These are phyloP conservation scores for Chaetophractus vellerosus DNA, from an alignment of 2,797 vertebrate species.

Conservation along the genomic window DNA sequence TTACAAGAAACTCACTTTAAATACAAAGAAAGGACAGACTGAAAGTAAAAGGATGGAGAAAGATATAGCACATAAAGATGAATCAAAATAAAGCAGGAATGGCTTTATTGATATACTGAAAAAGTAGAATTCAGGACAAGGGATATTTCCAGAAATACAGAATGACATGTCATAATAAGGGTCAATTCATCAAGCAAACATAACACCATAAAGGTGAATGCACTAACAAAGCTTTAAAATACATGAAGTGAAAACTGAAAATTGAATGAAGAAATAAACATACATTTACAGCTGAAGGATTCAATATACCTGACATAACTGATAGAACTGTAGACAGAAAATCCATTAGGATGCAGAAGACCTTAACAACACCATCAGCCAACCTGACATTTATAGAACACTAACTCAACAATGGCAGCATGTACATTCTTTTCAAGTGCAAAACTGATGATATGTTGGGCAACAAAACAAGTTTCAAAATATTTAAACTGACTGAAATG, in stretches of 20 bases:
- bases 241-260: neutral
- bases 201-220: neutral
- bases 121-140: neutral
- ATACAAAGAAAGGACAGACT: neutral
- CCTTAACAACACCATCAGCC: neutral
- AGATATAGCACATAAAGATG: neutral
- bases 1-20: slow-evolving; percentile 25
- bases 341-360: neutral
- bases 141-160: neutral
- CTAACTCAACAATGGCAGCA: neutral
- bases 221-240: neutral
- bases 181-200: neutral
- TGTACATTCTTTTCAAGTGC: neutral
- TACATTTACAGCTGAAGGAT: neutral
- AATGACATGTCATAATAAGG: neutral
- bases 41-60: neutral
- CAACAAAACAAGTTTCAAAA: neutral
- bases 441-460: neutral
- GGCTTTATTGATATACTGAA: neutral
- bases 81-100: slow-evolving; percentile 6
- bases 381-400: neutral
- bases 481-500: neutral
- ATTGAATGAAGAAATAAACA: neutral
- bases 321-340: neutral
- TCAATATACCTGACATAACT: neutral